phyloP scores from a whole-genome alignment of 2,113 vertebrate genomes.

The Equus przewalskii region DNA sequence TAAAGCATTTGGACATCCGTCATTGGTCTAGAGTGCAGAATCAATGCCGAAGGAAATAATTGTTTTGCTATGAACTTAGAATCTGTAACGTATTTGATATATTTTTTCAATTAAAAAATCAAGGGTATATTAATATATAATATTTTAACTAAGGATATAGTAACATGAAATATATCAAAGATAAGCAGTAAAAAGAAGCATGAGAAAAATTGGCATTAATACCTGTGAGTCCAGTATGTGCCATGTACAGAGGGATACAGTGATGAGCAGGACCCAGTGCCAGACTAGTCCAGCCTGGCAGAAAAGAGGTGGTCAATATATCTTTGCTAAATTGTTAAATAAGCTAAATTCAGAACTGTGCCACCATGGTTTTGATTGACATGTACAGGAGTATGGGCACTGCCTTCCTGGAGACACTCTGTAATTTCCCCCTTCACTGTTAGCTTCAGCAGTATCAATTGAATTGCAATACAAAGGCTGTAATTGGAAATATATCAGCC shows the following conservation, averaged over 20 bases:
- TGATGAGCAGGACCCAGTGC: no score
- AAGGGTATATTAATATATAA: not conserved
- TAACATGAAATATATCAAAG: not conserved
- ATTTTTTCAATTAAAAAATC: not conserved
- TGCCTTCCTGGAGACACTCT: not conserved
- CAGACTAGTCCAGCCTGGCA: not conserved
- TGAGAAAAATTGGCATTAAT: not conserved
- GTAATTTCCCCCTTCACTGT: not conserved
- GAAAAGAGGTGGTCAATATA: not conserved
- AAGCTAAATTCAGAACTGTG: not conserved
- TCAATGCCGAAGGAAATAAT: not conserved
- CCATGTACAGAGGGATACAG: no score
- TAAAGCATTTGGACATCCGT: not conserved
- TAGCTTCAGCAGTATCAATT: not conserved
- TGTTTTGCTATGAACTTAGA: not conserved
- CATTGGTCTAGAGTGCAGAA: not conserved
- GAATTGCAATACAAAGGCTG: not conserved
- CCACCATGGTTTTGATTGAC: not conserved
- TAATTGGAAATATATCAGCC: not conserved
- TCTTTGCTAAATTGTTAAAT: not conserved
- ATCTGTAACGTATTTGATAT: not conserved
- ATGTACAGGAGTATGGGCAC: not conserved
- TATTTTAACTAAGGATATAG: not conserved
- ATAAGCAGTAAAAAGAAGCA: not conserved
- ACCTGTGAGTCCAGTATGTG: not conserved